A percentile compares a stretch with the other conserved stretches of the same genome.
Evolutionary conservation across 2,113 vertebrate genomes (phyloP).

Genomic region (Rostratula benghalensis): DNA sequence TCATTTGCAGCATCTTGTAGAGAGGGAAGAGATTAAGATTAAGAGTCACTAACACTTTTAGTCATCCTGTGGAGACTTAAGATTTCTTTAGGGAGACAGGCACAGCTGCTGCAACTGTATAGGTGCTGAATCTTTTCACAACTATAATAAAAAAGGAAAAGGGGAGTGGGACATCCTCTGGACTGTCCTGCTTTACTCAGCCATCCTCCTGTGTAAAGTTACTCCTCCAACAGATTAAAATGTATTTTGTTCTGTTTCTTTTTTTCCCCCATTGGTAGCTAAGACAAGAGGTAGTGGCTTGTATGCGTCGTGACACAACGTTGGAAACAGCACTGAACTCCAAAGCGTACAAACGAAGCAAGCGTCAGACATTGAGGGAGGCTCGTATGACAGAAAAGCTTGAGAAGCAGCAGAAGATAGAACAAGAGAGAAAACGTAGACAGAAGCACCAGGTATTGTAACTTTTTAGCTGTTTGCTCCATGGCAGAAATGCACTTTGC

Average conservation of each 20-base stretch:
- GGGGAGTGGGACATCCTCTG: background rate
- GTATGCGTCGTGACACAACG: conserved; percentile 95
- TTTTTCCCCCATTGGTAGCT: conserved; percentile 74
- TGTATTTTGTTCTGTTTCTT: background rate
- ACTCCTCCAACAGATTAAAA: background rate
- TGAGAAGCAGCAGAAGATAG: conserved; percentile 99
- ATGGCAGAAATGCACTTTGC: background rate
- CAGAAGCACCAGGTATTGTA: conserved; percentile 94
- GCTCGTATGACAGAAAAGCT: conserved; percentile 98
- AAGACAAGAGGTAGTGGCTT: conserved; percentile 95
- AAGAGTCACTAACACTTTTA: background rate
- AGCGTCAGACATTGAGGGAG: conserved; percentile 93
- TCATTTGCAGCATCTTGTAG: background rate
- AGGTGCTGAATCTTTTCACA: background rate
- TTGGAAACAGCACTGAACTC: conserved; percentile 97
- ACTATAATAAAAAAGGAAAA: background rate
- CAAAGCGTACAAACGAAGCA: conserved; percentile 97
- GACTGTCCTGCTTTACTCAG: background rate
- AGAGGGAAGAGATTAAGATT: background rate
- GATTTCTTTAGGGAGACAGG: background rate
- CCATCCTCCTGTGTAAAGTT: background rate
- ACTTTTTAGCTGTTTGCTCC: background rate
- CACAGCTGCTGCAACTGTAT: background rate
- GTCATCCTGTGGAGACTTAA: background rate
- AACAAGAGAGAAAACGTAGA: conserved; percentile 95